These are phyloP conservation scores for Euura lappo DNA, from an alignment of 1,140 invertebrate species.

Conservation along the genomic window DNA sequence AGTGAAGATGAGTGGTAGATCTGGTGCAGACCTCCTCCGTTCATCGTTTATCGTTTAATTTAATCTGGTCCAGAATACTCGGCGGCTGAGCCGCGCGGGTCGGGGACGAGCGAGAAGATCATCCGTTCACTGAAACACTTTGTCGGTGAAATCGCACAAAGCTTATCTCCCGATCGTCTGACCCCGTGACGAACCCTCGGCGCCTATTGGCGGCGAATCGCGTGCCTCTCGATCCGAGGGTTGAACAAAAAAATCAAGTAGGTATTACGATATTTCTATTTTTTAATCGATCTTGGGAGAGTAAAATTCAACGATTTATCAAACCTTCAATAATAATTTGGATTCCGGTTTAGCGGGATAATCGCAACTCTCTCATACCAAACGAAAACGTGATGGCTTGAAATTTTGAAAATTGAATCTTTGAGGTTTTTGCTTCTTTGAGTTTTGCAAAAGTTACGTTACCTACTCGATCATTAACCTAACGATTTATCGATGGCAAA, in stretches of 20 bases:
- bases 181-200: conserved; percentile 42
- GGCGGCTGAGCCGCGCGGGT: conserved; percentile 23
- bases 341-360: background rate
- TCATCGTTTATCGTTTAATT: conserved; percentile 50
- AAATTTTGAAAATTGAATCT: background rate
- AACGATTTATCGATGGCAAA: too few species aligned
- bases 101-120: conserved; percentile 10
- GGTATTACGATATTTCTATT: too few species aligned
- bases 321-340: background rate
- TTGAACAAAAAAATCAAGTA: too few species aligned
- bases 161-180: conserved; percentile 47
- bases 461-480: too few species aligned
- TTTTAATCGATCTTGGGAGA: background rate
- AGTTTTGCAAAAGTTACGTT: too few species aligned
- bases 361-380: background rate
- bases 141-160: conserved; percentile 46
- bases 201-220: conserved; percentile 48
- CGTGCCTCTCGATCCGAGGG: conserved; percentile 31
- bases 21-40: too few species aligned
- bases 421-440: too few species aligned
- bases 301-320: background rate
- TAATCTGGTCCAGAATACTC: conserved; percentile 53
- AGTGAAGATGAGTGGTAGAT: too few species aligned
- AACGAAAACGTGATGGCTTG: background rate
- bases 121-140: conserved; percentile 39